Evolutionary conservation across 1,140 invertebrate species (phyloP).

Genomic region (Nasonia giraulti): DNA sequence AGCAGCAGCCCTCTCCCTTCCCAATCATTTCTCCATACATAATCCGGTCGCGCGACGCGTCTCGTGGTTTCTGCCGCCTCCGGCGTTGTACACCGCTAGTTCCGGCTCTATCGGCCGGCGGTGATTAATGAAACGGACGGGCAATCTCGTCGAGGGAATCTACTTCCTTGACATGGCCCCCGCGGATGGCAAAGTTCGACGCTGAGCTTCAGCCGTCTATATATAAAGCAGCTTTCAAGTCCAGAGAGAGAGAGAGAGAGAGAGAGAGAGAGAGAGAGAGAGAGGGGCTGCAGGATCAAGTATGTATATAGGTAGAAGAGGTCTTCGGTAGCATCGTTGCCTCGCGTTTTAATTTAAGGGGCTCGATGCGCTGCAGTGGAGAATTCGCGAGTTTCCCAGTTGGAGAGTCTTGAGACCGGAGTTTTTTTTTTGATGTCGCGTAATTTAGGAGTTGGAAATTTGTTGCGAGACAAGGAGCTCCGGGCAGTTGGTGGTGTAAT

Average conservation of each 20-base stretch:
- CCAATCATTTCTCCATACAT: background rate
- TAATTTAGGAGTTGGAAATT: no score
- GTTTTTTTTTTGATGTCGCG: no score
- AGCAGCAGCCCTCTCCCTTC: no score
- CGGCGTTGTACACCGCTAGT: slow-evolving; percentile 48
- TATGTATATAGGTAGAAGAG: background rate
- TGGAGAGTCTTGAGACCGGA: no score
- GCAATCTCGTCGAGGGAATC: slow-evolving; percentile 59
- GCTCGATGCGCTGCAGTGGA: no score
- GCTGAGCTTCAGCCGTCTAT: background rate
- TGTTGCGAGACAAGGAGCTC: no score
- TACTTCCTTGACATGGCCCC: slow-evolving; percentile 49
- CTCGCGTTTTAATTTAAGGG: background rate
- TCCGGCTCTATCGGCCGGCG: slow-evolving; percentile 50
- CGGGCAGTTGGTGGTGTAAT: no score
- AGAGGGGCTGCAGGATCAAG: background rate
- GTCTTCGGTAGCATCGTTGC: background rate
- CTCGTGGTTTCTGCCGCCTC: slow-evolving; percentile 45
- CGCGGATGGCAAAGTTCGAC: slow-evolving; percentile 37
- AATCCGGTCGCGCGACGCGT: slow-evolving; percentile 27
- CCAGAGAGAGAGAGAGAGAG: no score
- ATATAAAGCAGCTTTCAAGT: background rate
- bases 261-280: background rate
- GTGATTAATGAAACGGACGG: slow-evolving; percentile 59
- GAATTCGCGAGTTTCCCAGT: no score